Conservation (phyloP, 2,797 vertebrate species). For the Lagodon rhomboides region DNA sequence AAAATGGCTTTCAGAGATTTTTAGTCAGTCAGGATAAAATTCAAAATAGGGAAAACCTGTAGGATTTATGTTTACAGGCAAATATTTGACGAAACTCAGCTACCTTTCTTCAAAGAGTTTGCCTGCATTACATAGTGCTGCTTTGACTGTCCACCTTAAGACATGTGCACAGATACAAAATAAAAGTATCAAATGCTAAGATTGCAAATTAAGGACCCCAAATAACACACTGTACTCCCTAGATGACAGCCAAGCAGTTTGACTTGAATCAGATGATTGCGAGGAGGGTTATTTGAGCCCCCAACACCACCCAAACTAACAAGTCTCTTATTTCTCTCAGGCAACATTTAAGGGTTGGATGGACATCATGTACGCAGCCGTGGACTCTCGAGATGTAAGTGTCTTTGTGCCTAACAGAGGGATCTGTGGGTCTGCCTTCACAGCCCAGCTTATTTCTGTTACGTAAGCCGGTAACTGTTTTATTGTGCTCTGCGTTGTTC, state of each 20-base stretch:
- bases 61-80: no score
- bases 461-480: background rate
- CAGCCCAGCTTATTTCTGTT: background rate
- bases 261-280: slow-evolving; percentile 9
- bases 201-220: background rate
- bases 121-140: no score
- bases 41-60: no score
- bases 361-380: slow-evolving; percentile 90
- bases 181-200: no score
- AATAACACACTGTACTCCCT: background rate
- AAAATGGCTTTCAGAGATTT: no score
- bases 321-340: slow-evolving; percentile 67
- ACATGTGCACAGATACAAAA: no score
- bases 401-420: background rate
- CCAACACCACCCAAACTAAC: slow-evolving; percentile 2
- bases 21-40: no score
- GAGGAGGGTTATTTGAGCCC: slow-evolving; percentile 6
- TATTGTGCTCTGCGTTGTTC: background rate
- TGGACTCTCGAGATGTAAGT: slow-evolving; percentile 86
- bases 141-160: no score
- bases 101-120: no score
- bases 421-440: no score
- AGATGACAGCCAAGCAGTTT: background rate
- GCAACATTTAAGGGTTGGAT: slow-evolving; percentile 91
- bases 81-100: no score